phyloP scores from a whole-genome alignment of 2,113 vertebrate genomes.

The Nesoenas mayeri region DNA sequence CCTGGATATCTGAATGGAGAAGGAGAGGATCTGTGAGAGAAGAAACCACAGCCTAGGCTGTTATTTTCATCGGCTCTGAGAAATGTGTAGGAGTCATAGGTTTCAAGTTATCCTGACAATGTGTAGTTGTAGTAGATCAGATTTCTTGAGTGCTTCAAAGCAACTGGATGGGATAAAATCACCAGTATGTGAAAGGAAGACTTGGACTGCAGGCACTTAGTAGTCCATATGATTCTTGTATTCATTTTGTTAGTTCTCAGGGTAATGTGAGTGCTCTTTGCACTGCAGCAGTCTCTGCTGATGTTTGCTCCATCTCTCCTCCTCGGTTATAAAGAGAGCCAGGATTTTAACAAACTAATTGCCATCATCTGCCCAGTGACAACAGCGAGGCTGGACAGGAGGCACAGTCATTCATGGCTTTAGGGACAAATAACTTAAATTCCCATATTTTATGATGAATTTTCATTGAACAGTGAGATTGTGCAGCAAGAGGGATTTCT shows the following conservation, averaged over 20 bases:
- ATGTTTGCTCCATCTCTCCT: neutral
- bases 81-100: neutral
- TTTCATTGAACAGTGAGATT: neutral
- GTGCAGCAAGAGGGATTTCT: neutral
- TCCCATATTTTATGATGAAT: neutral
- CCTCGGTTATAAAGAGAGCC: neutral
- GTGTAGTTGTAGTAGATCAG: neutral
- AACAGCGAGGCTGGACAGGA: neutral
- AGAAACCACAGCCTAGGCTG: neutral
- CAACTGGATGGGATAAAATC: neutral
- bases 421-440: neutral
- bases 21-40: neutral
- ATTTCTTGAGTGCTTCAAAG: neutral
- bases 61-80: neutral
- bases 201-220: neutral
- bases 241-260: neutral
- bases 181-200: neutral
- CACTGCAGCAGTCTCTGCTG: constrained; percentile 9
- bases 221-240: neutral
- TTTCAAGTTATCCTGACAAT: neutral
- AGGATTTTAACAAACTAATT: neutral
- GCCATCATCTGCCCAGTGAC: neutral
- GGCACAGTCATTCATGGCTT: neutral
- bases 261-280: neutral
- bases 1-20: neutral